phyloP scores from a whole-genome alignment of 2,888 invertebrate genomes.

The Stenurella melanura region DNA sequence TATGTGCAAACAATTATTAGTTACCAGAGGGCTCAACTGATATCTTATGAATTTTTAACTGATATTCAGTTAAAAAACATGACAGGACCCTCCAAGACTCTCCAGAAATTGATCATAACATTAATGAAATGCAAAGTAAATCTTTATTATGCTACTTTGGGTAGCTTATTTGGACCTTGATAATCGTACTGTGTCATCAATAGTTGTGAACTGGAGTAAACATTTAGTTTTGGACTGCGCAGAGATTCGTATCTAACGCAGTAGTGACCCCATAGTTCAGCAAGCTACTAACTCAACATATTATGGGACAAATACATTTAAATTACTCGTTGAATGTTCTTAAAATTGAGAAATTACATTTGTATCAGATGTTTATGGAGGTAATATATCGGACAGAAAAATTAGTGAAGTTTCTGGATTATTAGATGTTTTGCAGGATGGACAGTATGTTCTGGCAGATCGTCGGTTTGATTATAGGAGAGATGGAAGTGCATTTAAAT shows the following conservation, averaged over 20 bases:
- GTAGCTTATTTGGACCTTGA: slow-evolving; percentile 9
- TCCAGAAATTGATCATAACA: slow-evolving; percentile 7
- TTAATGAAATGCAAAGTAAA: slow-evolving; percentile 14
- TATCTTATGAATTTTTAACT: slow-evolving; percentile 16
- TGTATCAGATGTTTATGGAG: slow-evolving; percentile 41
- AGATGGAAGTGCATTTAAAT: slow-evolving; percentile 35
- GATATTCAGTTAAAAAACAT: slow-evolving; percentile 8
- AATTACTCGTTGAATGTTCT: slow-evolving; percentile 42
- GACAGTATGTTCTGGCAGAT: slow-evolving; percentile 34
- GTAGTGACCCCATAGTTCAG: slow-evolving; percentile 36
- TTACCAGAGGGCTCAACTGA: slow-evolving; percentile 7
- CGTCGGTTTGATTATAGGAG: slow-evolving; percentile 37
- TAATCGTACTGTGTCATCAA: slow-evolving; percentile 8
- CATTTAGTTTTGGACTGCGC: slow-evolving; percentile 30
- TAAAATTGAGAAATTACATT: slow-evolving; percentile 32
- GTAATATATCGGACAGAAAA: slow-evolving; percentile 39
- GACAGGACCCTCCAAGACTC: background rate
- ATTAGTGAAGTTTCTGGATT: slow-evolving; percentile 37
- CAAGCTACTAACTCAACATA: slow-evolving; percentile 44
- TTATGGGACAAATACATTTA: slow-evolving; percentile 45
- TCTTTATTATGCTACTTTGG: slow-evolving; percentile 17
- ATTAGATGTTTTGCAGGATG: slow-evolving; percentile 29
- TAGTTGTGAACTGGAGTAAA: slow-evolving; percentile 14
- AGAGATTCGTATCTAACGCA: slow-evolving; percentile 35
- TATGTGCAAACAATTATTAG: slow-evolving; percentile 12